Evolutionary conservation across 2,797 vertebrate species (phyloP).

Genomic region (Pantherophis alleghaniensis): DNA sequence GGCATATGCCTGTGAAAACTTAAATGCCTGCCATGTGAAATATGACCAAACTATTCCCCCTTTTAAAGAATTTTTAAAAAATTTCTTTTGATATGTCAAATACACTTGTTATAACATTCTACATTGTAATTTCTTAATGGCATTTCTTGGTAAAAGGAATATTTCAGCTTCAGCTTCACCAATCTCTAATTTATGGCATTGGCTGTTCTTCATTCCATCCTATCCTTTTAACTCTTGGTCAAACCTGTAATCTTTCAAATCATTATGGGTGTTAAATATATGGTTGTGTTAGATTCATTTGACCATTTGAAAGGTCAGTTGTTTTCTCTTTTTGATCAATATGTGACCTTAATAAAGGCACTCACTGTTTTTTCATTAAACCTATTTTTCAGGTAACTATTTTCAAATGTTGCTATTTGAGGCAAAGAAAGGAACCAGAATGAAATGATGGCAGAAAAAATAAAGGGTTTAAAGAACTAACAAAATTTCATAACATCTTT

Average conservation of each 20-base stretch:
- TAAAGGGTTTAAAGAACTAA: neutral
- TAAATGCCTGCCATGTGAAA: neutral
- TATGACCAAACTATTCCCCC: neutral
- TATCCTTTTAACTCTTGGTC: neutral
- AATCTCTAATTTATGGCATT: neutral
- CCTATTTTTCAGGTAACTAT: neutral
- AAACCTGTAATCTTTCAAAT: neutral
- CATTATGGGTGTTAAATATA: neutral
- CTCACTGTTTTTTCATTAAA: neutral
- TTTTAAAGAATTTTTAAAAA: neutral
- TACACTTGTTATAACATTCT: neutral
- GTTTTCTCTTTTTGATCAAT: neutral
- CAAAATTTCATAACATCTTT: neutral
- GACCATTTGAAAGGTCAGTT: neutral
- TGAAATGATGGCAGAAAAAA: neutral
- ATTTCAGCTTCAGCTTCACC: neutral
- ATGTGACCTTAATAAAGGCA: neutral
- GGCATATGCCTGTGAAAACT: neutral
- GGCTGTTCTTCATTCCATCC: neutral
- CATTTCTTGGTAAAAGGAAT: neutral
- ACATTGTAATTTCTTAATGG: neutral
- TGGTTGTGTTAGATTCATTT: neutral
- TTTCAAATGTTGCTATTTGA: neutral
- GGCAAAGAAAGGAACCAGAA: neutral
- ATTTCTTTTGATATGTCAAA: neutral